phyloP scores from a whole-genome alignment of 2,797 vertebrate genomes.

The Heteromormyrus szaboi region DNA sequence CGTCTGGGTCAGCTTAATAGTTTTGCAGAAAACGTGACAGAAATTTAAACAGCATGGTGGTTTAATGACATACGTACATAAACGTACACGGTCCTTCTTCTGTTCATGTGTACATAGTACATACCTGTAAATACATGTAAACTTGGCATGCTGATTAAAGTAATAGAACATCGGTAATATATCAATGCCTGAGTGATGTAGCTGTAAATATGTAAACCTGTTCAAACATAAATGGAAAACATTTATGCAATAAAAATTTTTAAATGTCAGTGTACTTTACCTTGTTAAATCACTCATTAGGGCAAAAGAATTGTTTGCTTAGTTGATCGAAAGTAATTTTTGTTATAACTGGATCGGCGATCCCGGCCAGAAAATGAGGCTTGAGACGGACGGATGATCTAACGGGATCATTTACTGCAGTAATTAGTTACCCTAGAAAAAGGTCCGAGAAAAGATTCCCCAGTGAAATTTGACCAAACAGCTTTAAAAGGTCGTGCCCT shows the following conservation, averaged over 20 bases:
- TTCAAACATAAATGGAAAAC: conserved; percentile 82
- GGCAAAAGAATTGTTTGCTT: neutral
- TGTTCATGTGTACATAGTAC: conserved; percentile 33
- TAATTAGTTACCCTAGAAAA: neutral
- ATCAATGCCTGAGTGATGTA: conserved; percentile 66
- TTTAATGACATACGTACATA: conserved; percentile 37
- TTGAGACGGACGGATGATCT: neutral
- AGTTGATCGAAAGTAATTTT: neutral
- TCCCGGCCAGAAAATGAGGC: neutral
- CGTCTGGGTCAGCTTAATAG: neutral
- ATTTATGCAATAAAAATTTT: conserved; percentile 94
- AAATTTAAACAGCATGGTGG: conserved; percentile 42
- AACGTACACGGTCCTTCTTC: conserved; percentile 46
- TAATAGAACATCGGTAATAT: conserved; percentile 52
- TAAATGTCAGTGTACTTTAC: conserved; percentile 41
- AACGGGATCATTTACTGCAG: neutral
- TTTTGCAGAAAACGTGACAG: neutral
- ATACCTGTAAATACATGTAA: conserved; percentile 48
- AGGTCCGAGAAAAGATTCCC: neutral
- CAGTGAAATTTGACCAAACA: neutral
- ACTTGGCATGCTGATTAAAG: conserved; percentile 78
- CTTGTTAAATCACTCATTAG: neutral
- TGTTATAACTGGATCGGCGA: neutral
- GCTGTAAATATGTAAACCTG: conserved; percentile 82
- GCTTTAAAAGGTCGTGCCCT: neutral